phyloP scores from a whole-genome alignment of 37 sponge, comb jelly and placozoan species.

The Tethya wilhelma region DNA sequence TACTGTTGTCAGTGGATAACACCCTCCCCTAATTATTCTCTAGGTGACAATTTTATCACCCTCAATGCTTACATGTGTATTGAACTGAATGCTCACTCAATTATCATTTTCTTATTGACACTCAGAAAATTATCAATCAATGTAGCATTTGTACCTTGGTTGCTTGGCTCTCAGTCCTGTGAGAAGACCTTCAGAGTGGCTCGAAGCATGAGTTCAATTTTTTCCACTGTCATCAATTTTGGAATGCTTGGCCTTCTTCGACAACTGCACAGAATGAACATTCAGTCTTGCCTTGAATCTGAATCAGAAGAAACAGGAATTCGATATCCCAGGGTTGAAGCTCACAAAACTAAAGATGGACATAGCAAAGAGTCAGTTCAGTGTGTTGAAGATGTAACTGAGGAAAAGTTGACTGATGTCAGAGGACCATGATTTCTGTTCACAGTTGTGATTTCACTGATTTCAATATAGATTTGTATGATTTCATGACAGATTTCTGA shows the following conservation, averaged over 20 bases:
- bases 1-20: slow-evolving; percentile 59
- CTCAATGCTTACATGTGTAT: slow-evolving; percentile 52
- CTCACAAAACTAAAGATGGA: slow-evolving; percentile 29
- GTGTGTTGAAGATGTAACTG: neutral
- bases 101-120: slow-evolving; percentile 21
- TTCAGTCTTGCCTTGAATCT: slow-evolving; percentile 35
- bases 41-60: slow-evolving; percentile 51
- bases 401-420: neutral
- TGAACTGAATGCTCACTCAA: slow-evolving; percentile 64
- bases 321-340: slow-evolving; percentile 22
- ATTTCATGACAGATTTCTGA: too few species aligned
- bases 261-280: slow-evolving; percentile 55
- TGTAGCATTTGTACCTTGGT: slow-evolving; percentile 49
- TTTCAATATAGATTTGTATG: too few species aligned
- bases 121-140: neutral
- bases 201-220: slow-evolving; percentile 53
- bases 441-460: too few species aligned
- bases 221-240: slow-evolving; percentile 62
- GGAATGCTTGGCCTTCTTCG: slow-evolving; percentile 60
- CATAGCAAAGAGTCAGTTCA: neutral
- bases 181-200: slow-evolving; percentile 56
- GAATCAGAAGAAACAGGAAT: slow-evolving; percentile 32
- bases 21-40: slow-evolving; percentile 26
- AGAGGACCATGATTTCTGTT: too few species aligned
- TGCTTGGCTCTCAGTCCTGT: slow-evolving; percentile 68